Base-by-base conservation (phyloP, 2,888 invertebrate genomes). In the Encarsia formosa region DNA sequence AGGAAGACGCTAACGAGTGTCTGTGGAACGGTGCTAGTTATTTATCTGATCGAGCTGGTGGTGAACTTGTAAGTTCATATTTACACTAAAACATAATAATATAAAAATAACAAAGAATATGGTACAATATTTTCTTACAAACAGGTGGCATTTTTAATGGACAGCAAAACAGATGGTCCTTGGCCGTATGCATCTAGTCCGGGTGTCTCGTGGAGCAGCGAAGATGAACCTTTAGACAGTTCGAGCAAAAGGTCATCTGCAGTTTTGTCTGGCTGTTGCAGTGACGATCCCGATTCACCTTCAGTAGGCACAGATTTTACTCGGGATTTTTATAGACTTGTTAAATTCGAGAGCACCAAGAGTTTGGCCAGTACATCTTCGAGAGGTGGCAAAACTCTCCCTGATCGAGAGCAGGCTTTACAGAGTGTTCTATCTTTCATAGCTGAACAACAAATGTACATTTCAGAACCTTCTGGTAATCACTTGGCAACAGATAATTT, bases 271-370 rank as follows among this genome's bases (percentile, higher is more conserved):
- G 84, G 84, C 2, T 78, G 77, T 58, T 79, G 79, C 69, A 85
- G 77, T 57, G 85, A 85, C 65, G 85, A 85, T 57, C 77, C 78
- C 5, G 84, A 85, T 65, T 78, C 84, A 56, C 81, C 85, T 1
- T 81, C 81, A 34, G 78, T 86, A 18, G 86, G 86, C 18, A 80
- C 85, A 13, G 86, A 87, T 70, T 88, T 88, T 65, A 88, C 87
- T 5, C 77, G 87, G 59, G 88, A 88, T 73, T 88, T 88, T 72
- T 88, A 88, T 69, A 81, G 87, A 26, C 79, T 88, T 57, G 88
- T 88, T 40, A 87, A 87, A 74, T 87, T 87, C 67, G 88, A 87
- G 69, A 88, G 87, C 73, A 87, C 85, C 56, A 87, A 86, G 70
- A 87, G 87, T 70, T 76, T 88, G 67, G 87, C 86, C 35, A 86